phyloP scores from a whole-genome alignment of 2,888 invertebrate species.

The Siphlonurus alternatus region DNA sequence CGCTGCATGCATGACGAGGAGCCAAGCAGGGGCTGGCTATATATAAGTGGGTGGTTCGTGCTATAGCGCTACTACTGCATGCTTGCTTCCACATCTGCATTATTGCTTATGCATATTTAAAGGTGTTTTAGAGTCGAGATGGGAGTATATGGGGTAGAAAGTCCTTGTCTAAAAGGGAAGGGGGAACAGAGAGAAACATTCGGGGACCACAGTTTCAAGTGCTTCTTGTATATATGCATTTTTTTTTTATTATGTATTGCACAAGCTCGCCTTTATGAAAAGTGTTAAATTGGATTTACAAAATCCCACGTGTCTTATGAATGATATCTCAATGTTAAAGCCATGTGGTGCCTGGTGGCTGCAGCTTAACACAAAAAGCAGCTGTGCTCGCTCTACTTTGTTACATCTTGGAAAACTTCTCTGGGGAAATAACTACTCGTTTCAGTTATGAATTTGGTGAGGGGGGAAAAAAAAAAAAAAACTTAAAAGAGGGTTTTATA shows the following conservation, averaged over 20 bases:
- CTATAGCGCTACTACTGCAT: slow-evolving; percentile 3
- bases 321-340: slow-evolving; percentile 15
- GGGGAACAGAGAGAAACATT: background rate
- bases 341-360: background rate
- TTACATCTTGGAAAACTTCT: background rate
- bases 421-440: slow-evolving; percentile 5
- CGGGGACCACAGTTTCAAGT: background rate
- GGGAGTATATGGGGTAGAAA: slow-evolving; percentile 1
- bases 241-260: background rate
- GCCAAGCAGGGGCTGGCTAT: background rate
- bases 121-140: slow-evolving; percentile 6
- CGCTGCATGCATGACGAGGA: background rate
- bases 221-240: background rate
- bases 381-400: background rate
- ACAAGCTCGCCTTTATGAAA: slow-evolving; percentile 7
- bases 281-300: slow-evolving; percentile 11
- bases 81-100: slow-evolving; percentile 15
- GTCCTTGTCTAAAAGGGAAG: background rate
- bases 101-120: slow-evolving; percentile 18
- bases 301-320: slow-evolving; percentile 15
- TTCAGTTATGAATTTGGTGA: slow-evolving; percentile 1
- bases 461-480: slow-evolving; percentile 1
- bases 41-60: background rate
- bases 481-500: slow-evolving; percentile 30
- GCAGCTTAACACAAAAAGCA: background rate